Evolutionary conservation across 2,113 vertebrate species (phyloP).

Genomic region (Cottus gobio): DNA sequence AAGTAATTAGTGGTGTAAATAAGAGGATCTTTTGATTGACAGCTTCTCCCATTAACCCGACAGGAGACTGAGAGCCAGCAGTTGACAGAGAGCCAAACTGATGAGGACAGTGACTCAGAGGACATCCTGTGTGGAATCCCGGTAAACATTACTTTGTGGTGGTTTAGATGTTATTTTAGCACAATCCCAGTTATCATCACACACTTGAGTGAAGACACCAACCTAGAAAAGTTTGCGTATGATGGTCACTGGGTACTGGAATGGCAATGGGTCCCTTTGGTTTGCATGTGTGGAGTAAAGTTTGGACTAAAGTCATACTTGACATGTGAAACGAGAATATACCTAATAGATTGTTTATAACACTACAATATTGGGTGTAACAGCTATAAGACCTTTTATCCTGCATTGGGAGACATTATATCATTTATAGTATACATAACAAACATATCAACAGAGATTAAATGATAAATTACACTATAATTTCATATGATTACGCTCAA

Average conservation of each 20-base stretch:
- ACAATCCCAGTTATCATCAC: not conserved
- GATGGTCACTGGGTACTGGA: not conserved
- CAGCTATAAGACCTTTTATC: not conserved
- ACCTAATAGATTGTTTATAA: not conserved
- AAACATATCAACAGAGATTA: not conserved
- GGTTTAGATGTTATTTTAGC: not conserved
- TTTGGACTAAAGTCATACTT: not conserved
- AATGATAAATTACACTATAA: not conserved
- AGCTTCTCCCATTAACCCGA: conserved; percentile 26
- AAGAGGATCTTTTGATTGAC: conserved; percentile 33
- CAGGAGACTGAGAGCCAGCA: conserved; percentile 91
- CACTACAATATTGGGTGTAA: not conserved
- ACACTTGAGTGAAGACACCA: too few species aligned
- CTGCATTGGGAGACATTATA: not conserved
- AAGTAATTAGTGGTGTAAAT: not conserved
- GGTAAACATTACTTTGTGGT: conserved; percentile 73
- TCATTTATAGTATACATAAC: not conserved
- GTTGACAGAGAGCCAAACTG: conserved; percentile 88
- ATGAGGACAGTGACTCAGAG: conserved; percentile 91
- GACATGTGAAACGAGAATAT: not conserved
- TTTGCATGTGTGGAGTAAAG: not conserved
- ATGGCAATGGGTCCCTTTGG: not conserved
- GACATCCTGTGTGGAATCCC: conserved; percentile 88
- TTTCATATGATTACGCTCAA: not conserved
- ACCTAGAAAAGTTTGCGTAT: not conserved